Evolutionary conservation across 1,140 invertebrate genomes (phyloP), one percentile per base, ranked within the genome.

Genomic region (Drosophila truncata): DNA sequence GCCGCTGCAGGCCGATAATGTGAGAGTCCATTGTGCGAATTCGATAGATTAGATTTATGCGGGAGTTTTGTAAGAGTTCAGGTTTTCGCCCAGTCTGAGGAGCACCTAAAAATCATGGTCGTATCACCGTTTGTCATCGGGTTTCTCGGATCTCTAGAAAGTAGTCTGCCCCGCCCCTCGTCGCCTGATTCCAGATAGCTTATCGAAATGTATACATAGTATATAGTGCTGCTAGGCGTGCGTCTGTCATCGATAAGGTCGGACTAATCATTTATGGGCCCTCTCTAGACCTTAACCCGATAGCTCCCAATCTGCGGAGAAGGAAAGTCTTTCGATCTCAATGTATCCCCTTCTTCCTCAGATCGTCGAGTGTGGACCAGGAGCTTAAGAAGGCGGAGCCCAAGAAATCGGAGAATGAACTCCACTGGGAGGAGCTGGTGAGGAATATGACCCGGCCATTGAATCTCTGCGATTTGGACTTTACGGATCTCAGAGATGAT

Each of bases 391-490:
- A 93, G 70, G 31, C 85, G 14, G 92, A 93, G 55, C 91, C 95
- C 3, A 97, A 97, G 93, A 97, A 98, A 92, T 97, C 97, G 0
- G 98, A 99, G 93, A 98, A 97, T 88, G 98, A 99, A 88, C 93
- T 99, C 1, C 97, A 98, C 82, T 99, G 99, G 99, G 98, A 99
- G 84, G 97, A 98, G 80, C 93, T 98, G 61, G 95, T 97, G 25
- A 96, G 96, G 33, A 96, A 96, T 70, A 93, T 98, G 60, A 96
- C 96, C 63, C 94, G 98, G 74, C 96, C 97, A 1, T 94, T 99
- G 47, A 96, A 96, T 79, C 95, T 99, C 13, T 99, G 98, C 92
- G 98, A 99, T 93, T 94, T 99, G 59, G 98, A 99, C 93, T 99
- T 99, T 91, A 98, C 97, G 2, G 98, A 99, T 93, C 94, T 99